Base-by-base conservation (phyloP, 1,140 invertebrate genomes). In the Ostrea denselamellosa region DNA sequence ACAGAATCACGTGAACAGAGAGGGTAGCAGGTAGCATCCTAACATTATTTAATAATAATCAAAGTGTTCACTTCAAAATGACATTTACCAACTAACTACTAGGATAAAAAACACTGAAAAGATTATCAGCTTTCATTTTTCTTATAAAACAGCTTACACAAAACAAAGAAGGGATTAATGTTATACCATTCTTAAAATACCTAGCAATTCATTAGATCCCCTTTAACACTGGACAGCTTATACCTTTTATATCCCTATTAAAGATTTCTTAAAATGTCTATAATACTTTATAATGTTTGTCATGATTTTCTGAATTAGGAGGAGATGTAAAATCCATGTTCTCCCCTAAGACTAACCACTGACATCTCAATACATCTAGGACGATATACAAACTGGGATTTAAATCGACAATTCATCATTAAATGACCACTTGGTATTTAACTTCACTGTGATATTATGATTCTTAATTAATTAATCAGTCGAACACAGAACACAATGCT, bases 121-220 rank as follows among this genome's bases (percentile, higher is more conserved):
- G 68, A 77, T 77, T 77, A 77, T 77, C 68, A 77, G 68, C 9
- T 77, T 77, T 77, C 28, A 77, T 4, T 77, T 77, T 34, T 25
- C 68, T 77, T 77, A 77, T 25, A 34, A 77, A 77, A 77, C 68
- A 77, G 68, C 68, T 77, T 77, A 77, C 68, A 77, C 25, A 77
- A 77, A 77, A 77, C 68, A 77, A 77, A 14, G 14, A 25, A n/a
- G 68, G 25, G 25, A 77, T 77, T 34, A 77, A 77, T 77, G 28
- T 77, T 77, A 77, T 44, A 77, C 10, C 68, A 77, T 25, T 14
- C 9, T 77, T 34, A 10, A 34, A 25, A 77, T 34, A 62, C 58
- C 12, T 9, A 34, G 12, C 68, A 28, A 77, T 62, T 62, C 56
- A 19, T 62, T 62, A 62, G 56, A 62, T n/a, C 56, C 56, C 56